phyloP scores from a whole-genome alignment of 2,113 vertebrate species.

The Choloepus hoffmanni region DNA sequence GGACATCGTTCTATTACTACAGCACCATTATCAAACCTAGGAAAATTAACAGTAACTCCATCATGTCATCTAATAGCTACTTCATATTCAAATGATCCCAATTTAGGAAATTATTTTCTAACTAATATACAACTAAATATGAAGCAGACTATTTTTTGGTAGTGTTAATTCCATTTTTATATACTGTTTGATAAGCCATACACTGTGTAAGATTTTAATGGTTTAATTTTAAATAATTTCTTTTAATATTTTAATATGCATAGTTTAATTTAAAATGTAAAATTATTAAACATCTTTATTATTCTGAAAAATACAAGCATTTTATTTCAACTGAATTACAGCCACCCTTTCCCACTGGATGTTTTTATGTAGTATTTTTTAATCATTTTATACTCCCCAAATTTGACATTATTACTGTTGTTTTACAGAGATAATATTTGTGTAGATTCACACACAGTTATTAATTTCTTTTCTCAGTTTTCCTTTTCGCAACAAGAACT shows the following conservation, averaged over 20 bases:
- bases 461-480: not conserved
- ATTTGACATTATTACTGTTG: not conserved
- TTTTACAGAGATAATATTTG: not conserved
- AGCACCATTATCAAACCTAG: too few species aligned
- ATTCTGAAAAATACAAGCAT: not conserved
- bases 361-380: not conserved
- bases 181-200: not conserved
- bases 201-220: not conserved
- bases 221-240: not conserved
- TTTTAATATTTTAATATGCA: constrained; percentile 5
- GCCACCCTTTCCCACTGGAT: not conserved
- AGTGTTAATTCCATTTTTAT: not conserved
- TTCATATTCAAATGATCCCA: too few species aligned
- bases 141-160: too few species aligned
- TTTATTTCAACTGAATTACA: not conserved
- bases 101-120: too few species aligned
- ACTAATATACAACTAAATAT: too few species aligned
- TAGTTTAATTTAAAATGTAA: not conserved
- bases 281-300: constrained; percentile 13
- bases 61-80: too few species aligned
- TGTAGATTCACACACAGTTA: not conserved
- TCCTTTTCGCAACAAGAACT: not conserved
- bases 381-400: not conserved
- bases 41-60: too few species aligned
- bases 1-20: too few species aligned